These are phyloP conservation scores for Periparus ater DNA, from an alignment of 2,797 vertebrate species.

Conservation along the genomic window DNA sequence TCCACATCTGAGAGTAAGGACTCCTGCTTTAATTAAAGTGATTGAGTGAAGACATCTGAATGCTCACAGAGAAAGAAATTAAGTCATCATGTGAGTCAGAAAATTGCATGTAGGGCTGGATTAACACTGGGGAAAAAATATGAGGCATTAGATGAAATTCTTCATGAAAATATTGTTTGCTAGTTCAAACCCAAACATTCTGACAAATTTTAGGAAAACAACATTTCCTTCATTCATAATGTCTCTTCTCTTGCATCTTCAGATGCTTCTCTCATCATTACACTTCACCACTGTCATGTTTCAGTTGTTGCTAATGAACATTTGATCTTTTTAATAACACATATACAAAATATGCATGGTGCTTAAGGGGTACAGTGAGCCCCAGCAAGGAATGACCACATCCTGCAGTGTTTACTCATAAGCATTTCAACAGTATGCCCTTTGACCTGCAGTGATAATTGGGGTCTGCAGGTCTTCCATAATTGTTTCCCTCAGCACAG, in stretches of 20 bases:
- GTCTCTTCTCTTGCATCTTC: not conserved
- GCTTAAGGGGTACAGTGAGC: not conserved
- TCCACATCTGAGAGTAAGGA: not conserved
- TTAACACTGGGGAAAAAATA: not conserved
- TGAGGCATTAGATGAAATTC: not conserved
- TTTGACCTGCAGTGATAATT: not conserved
- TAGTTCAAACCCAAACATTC: not conserved
- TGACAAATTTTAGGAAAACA: not conserved
- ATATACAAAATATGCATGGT: not conserved
- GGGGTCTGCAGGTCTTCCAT: not conserved
- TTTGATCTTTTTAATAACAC: not conserved
- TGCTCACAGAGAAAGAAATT: not conserved
- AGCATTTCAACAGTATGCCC: not conserved
- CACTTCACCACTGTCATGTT: not conserved
- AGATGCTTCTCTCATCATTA: not conserved
- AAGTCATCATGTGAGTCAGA: constrained; percentile 23
- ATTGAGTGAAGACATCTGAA: constrained; percentile 2
- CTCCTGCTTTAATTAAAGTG: constrained; percentile 34
- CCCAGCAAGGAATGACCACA: not conserved
- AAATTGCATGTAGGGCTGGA: not conserved
- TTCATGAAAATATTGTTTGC: not conserved
- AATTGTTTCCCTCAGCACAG: not conserved
- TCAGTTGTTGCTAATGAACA: not conserved
- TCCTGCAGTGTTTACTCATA: not conserved
- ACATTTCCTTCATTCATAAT: not conserved